These are phyloP conservation scores for Cololabis saira DNA, from an alignment of 2,113 vertebrate species.

Conservation along the genomic window DNA sequence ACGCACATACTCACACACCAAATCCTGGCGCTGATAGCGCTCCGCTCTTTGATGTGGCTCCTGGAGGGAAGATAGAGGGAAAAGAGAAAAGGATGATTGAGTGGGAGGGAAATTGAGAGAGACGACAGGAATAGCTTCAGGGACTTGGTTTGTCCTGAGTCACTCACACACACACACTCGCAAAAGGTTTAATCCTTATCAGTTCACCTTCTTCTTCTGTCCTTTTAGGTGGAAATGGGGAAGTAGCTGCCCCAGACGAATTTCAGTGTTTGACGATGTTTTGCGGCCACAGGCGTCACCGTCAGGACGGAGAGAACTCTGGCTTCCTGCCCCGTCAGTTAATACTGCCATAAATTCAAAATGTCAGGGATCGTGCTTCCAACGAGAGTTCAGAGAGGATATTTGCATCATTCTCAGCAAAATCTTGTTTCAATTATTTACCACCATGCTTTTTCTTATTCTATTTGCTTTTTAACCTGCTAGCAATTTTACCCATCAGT, in stretches of 20 bases:
- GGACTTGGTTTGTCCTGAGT: conserved; percentile 36
- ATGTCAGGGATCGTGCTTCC: too few species aligned
- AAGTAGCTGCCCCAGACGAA: conserved; percentile 11
- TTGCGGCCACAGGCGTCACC: conserved; percentile 19
- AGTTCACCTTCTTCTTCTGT: conserved; percentile 24
- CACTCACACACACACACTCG: conserved; percentile 16
- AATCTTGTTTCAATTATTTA: too few species aligned
- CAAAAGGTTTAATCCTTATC: conserved; percentile 33
- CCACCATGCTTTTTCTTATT: too few species aligned
- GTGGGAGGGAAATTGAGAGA: conserved; percentile 41
- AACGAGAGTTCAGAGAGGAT: not conserved
- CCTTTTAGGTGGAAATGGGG: conserved; percentile 30
- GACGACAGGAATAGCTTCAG: conserved; percentile 62
- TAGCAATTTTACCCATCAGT: too few species aligned
- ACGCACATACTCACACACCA: conserved; percentile 24
- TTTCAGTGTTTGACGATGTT: conserved; percentile 10
- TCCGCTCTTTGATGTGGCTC: conserved; percentile 60
- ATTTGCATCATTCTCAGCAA: not conserved
- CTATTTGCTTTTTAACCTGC: too few species aligned
- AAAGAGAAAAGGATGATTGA: conserved; percentile 52
- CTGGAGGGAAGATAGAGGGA: conserved; percentile 51
- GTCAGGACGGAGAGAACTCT: not conserved
- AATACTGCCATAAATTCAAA: not conserved
- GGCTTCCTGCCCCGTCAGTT: not conserved
- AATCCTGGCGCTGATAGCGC: conserved; percentile 44